Evolutionary conservation across 2,113 vertebrate species (phyloP), one percentile per base, ranked within the genome.

Genomic region (Helogale parvula): DNA sequence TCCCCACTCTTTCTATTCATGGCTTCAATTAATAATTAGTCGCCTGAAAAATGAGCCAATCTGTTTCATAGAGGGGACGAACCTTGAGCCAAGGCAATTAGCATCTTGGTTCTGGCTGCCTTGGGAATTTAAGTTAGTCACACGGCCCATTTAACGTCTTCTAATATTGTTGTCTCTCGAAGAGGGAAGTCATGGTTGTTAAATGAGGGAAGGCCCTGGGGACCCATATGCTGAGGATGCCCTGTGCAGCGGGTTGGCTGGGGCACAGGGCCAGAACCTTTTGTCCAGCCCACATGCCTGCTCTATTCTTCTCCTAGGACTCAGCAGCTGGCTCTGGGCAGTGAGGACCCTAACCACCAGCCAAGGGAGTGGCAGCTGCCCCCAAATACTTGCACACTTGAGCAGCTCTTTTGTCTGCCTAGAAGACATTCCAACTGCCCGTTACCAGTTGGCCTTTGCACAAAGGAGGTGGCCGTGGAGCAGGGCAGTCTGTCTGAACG

Each of bases 1-100:
- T 96, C 96, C 97, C 93, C 96, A 97, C 95, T 97, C 94, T 99
- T 97, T 98, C 98, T 98, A 99, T 99, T 99, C 99, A 99, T 99
- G 99, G 99, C 98, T 99, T 99, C 98, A 99, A 99, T 99, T 99
- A 99, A 99, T 98, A 98, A 98, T 98, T 98, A 98, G 99, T 98
- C 96, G 97, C 96, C 98, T 99, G 99, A 98, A 98, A 99, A 99
- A 99, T 98, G 98, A 99, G 98, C 98, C 99, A 99, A 99, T 99
- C 99, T 99, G 99, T 98, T 99, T 99, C 98, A 98, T 82, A 86
- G 90, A 98, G 95, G 97, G 94, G 93, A 98, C 98, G 98, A 98
- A 94, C 81, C 98, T 98, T 97, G 94, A 98, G 98, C 98, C 98
- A 98, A 98, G 98, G 98, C 98, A 99, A 99, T 99, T 99, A 99